Percentiles rank a stretch among this genome's conserved stretches.
Conservation (phyloP, 2,888 invertebrate genomes). For the Saturnia pavonia region DNA sequence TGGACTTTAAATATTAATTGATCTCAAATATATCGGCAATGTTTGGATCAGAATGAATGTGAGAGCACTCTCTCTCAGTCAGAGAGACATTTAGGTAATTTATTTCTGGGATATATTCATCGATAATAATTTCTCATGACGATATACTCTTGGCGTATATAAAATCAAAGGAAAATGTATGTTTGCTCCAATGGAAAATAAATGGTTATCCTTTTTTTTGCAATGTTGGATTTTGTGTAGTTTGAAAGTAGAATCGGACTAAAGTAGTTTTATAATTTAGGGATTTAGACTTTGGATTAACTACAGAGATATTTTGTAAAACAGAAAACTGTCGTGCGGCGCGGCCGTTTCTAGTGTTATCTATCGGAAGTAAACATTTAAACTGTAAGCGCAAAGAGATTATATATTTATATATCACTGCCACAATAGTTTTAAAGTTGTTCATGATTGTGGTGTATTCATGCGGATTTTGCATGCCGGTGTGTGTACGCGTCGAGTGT, state of each 20-base stretch:
- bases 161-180: not conserved
- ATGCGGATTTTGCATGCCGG: conserved; percentile 35
- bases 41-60: conserved; percentile 41
- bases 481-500: not conserved
- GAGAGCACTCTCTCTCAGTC: conserved; percentile 18
- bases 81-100: not conserved
- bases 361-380: conserved; percentile 47
- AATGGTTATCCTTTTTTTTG: not conserved
- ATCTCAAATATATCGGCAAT: conserved; percentile 72
- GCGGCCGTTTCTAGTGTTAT: conserved; percentile 42
- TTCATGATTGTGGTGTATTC: conserved; percentile 27
- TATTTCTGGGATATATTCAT: too few relatives aligned
- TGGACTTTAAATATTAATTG: conserved; percentile 67
- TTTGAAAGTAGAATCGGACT: not conserved
- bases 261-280: not conserved
- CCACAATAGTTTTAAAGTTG: conserved; percentile 62
- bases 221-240: not conserved
- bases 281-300: not conserved
- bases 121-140: not conserved
- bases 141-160: not conserved
- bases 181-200: not conserved
- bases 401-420: conserved; percentile 76
- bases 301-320: conserved; percentile 68
- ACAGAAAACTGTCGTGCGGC: conserved; percentile 32
- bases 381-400: conserved; percentile 54